Evolutionary conservation across 2,888 invertebrate genomes (phyloP).

Genomic region (Heliconius sara): DNA sequence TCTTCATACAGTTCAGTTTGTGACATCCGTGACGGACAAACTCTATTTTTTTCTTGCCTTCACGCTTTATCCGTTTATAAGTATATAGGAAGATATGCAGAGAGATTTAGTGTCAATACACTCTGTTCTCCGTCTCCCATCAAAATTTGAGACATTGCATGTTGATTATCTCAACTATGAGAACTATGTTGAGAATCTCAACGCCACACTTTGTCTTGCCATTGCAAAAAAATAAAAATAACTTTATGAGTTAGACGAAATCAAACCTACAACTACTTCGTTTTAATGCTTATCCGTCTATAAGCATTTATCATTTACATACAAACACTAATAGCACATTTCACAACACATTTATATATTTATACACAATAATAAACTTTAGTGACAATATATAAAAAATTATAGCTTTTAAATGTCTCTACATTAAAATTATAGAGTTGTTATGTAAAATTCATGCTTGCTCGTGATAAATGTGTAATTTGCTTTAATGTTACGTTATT

Average conservation of each 20-base stretch:
- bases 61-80: neutral
- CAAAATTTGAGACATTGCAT: neutral
- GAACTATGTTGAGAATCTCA: neutral
- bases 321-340: neutral
- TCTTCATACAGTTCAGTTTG: conserved; percentile 5
- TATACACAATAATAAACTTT: conserved; percentile 7
- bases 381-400: conserved; percentile 15
- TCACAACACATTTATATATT: neutral
- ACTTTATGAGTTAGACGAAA: neutral
- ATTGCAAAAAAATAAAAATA: neutral
- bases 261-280: neutral
- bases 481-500: conserved; percentile 10
- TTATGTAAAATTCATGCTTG: conserved; percentile 22
- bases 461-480: conserved; percentile 19
- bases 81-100: neutral
- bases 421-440: conserved; percentile 19
- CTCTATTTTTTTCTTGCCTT: neutral
- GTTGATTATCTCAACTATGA: neutral
- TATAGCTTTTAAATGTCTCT: conserved; percentile 10
- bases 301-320: neutral
- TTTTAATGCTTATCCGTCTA: neutral
- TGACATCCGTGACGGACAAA: conserved; percentile 6
- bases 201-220: neutral
- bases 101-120: neutral
- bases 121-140: neutral